A percentile compares a stretch with the other conserved stretches of the same genome.
Conservation (phyloP, 2,888 invertebrate species). For the Epistrophe eligans region DNA sequence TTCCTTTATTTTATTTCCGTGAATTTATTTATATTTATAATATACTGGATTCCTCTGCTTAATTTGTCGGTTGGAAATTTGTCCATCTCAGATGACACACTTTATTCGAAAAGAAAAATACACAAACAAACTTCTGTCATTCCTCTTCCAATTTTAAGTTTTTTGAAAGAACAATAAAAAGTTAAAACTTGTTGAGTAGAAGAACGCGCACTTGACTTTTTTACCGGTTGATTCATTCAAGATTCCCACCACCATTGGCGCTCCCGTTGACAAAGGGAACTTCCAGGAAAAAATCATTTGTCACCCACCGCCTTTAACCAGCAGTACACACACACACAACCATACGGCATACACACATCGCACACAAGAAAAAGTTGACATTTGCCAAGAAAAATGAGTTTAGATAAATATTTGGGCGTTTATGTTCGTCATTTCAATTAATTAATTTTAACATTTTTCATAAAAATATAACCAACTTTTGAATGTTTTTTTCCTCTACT, state of each 20-base stretch:
- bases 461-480: conserved; percentile 51
- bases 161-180: background rate
- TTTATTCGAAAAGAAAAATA: too few species aligned
- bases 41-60: too few species aligned
- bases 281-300: conserved; percentile 58
- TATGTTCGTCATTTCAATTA: conserved; percentile 73
- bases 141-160: too few species aligned
- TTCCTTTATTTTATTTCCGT: too few species aligned
- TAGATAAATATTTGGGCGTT: conserved; percentile 76
- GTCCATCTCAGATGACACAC: too few species aligned
- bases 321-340: background rate
- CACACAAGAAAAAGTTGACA: conserved; percentile 54
- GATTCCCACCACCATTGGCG: background rate
- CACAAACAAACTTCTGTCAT: too few species aligned
- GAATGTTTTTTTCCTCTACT: conserved; percentile 46
- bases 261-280: conserved; percentile 18
- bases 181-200: background rate
- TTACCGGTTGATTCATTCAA: background rate
- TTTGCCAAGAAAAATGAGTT: conserved; percentile 75
- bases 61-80: too few species aligned
- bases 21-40: too few species aligned
- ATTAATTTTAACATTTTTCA: conserved; percentile 69
- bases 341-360: background rate
- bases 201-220: background rate
- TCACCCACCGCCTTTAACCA: conserved; percentile 42